A percentile compares a stretch with the other conserved stretches of the same genome.
Evolutionary conservation across 2,888 invertebrate genomes (phyloP).

Genomic region (Noctua comes): DNA sequence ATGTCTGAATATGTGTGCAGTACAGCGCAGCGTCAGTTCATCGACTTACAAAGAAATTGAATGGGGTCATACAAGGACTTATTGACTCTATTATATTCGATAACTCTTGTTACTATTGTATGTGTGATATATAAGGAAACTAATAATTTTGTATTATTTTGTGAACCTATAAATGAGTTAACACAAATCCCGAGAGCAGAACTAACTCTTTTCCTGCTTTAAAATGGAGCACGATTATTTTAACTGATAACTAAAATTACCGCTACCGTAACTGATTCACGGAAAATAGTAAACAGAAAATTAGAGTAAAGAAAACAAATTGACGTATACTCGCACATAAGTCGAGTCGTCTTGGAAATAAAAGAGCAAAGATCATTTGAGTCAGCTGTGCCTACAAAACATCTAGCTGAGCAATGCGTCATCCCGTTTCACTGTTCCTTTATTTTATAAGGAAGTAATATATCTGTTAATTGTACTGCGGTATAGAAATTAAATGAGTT

Average conservation of each 20-base stretch:
- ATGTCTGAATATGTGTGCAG: conserved; percentile 57
- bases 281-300: conserved; percentile 9
- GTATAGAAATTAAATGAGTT: conserved; percentile 35
- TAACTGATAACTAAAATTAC: neutral
- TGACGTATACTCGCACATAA: conserved; percentile 10
- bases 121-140: conserved; percentile 24
- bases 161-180: conserved; percentile 1
- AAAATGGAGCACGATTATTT: conserved; percentile 15
- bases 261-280: conserved; percentile 15
- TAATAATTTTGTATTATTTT: conserved; percentile 25
- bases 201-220: conserved; percentile 36
- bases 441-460: conserved; percentile 62
- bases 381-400: conserved; percentile 66
- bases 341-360: conserved; percentile 27
- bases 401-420: conserved; percentile 57
- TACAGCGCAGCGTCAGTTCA: conserved; percentile 53
- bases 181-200: neutral
- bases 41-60: conserved; percentile 59
- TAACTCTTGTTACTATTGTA: conserved; percentile 5
- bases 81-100: conserved; percentile 47
- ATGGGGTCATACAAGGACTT: conserved; percentile 55
- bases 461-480: conserved; percentile 28
- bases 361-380: conserved; percentile 61
- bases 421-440: conserved; percentile 42
- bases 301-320: conserved; percentile 23